phyloP scores from a whole-genome alignment of 2,797 vertebrate genomes.

The Danionella dracula region DNA sequence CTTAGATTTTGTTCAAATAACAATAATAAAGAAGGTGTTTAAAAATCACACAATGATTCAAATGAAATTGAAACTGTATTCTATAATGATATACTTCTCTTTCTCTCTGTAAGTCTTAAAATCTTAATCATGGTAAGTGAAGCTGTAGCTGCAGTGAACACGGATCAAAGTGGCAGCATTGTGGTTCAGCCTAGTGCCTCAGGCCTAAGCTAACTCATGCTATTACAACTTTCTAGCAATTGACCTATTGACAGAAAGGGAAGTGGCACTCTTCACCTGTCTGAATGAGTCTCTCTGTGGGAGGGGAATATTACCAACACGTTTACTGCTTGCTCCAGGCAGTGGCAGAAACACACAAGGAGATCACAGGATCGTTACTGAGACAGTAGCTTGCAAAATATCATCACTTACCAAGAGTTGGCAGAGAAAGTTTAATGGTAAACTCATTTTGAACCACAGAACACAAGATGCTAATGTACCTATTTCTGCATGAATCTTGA shows the following conservation, averaged over 20 bases:
- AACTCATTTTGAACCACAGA: too few relatives aligned
- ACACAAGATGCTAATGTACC: too few relatives aligned
- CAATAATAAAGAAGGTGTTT: too few relatives aligned
- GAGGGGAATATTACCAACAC: constrained; percentile 34
- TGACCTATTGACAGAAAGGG: constrained; percentile 57
- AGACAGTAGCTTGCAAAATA: neutral
- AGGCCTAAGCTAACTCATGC: constrained; percentile 48
- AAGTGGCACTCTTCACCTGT: constrained; percentile 47
- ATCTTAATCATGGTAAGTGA: neutral
- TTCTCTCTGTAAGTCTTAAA: neutral
- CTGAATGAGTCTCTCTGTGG: constrained; percentile 35
- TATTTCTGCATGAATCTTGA: too few relatives aligned
- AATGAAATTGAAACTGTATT: too few relatives aligned
- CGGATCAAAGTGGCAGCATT: neutral
- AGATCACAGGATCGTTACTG: neutral
- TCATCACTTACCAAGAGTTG: too few relatives aligned
- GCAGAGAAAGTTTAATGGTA: too few relatives aligned
- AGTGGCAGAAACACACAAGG: constrained; percentile 10
- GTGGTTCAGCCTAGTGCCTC: constrained; percentile 4
- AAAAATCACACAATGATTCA: too few relatives aligned
- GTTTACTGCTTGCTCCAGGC: constrained; percentile 39
- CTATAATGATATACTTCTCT: too few relatives aligned
- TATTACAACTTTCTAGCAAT: constrained; percentile 52
- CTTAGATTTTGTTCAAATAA: too few relatives aligned
- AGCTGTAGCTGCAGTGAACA: neutral